Evolutionary conservation across 35 echinoderm and acorn worm genomes (phyloP), one percentile per base, ranked within the genome.

Genomic region (Acanthaster planci): DNA sequence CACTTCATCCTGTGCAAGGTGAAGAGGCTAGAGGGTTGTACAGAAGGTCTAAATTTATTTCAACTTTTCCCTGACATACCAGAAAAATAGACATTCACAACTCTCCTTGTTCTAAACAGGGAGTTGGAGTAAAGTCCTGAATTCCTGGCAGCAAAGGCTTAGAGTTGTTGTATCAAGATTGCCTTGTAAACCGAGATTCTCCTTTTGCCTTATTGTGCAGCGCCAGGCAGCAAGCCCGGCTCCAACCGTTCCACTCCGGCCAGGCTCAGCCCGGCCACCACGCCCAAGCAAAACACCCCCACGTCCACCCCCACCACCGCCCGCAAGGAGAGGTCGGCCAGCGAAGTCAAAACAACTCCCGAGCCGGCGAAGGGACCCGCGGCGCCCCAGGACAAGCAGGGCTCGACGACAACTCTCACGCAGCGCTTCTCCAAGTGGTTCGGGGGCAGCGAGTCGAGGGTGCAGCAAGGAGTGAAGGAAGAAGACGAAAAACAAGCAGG

Each of bases 391-490:
- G 40, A 31, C 42, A 60, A 56, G 22, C 47, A 40, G 35, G 76
- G 47, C 55, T 78, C 79, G 0, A 44, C 55, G 19, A 37, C 52
- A 6, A 84, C 93, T 21, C 75, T 95, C 26, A 51, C 89, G 23
- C 87, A 95, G 50, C 86, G 89, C 36, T 95, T 95, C 44, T 87
- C 84, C 39, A 90, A 89, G 34, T 95, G 93, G 93, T 95, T 95
- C 79, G 50, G 84, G 10, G 84, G 87, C 0, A 79, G 93, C 37
- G 93, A 95, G 53, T 40, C 84, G 7, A 95, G 90, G 76, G 81
- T 95, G 47, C 79, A 95, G 40, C 93, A 95, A 40, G 93, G 93
- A 35, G 84, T 84, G 16, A 95, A 83, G 59, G 93, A 86, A 19
- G 93, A 87, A 22, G 60, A 60, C 76, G 77, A 77, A 26, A 82